phyloP scores from a whole-genome alignment of 2,797 vertebrate genomes.

The Sternarchorhynchus goeldii region DNA sequence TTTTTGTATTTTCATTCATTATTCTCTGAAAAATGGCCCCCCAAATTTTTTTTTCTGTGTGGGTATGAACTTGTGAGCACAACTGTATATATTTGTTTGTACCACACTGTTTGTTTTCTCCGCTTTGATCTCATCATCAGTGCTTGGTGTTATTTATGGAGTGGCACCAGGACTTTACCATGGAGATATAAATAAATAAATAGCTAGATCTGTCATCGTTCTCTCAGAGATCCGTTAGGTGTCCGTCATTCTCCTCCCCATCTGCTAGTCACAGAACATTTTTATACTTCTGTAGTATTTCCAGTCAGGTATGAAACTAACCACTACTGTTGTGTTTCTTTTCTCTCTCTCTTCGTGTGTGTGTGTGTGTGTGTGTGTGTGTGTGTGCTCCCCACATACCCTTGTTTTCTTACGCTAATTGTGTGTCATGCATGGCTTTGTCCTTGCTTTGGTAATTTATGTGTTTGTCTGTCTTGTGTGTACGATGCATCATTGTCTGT shows the following conservation, averaged over 20 bases:
- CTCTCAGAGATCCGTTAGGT: slow-evolving; percentile 51
- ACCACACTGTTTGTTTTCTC: not conserved
- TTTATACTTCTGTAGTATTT: slow-evolving; percentile 15
- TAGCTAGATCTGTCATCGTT: slow-evolving; percentile 37
- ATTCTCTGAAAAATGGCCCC: too few relatives aligned
- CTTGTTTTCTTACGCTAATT: too few relatives aligned
- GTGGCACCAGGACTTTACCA: slow-evolving; percentile 35
- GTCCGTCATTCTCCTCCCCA: slow-evolving; percentile 60
- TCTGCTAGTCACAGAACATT: slow-evolving; percentile 46
- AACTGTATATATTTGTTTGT: slow-evolving; percentile 1
- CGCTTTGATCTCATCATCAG: slow-evolving; percentile 20
- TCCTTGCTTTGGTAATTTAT: not conserved
- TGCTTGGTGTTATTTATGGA: slow-evolving; percentile 44
- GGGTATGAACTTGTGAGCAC: too few relatives aligned
- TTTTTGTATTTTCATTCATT: too few relatives aligned
- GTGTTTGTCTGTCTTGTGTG: not conserved
- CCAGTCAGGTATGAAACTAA: slow-evolving; percentile 15
- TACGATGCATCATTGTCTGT: slow-evolving; percentile 11
- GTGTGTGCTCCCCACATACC: not conserved
- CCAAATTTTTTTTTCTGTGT: too few relatives aligned
- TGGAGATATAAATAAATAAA: slow-evolving; percentile 46
- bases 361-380: slow-evolving; percentile 42
- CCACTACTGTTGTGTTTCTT: slow-evolving; percentile 11
- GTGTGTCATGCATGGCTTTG: not conserved
- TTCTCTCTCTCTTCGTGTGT: slow-evolving; percentile 7